Base-by-base conservation (phyloP, 2,888 invertebrate species). In the Tetramorium bicarinatum region DNA sequence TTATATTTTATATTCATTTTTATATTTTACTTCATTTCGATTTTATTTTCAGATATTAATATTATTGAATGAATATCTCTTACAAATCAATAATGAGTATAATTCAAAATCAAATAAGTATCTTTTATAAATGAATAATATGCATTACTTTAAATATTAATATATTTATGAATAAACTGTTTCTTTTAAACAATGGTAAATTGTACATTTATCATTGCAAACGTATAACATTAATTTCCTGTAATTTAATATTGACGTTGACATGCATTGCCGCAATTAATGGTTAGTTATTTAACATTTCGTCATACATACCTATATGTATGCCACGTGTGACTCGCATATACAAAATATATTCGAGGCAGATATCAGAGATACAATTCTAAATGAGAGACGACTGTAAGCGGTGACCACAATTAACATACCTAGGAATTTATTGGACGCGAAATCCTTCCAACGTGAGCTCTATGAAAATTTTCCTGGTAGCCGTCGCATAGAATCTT, bases 361-460 rank as follows among this genome's bases (percentile, higher is more conserved):
- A 21, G 21, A 77, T 41, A 66, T 2, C 25, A 15, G 52, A n/a
- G 25, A 29, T n/a, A 21, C n/a, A 59, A 25, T 71, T 79, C n/a
- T 54, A 29, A 4, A 44, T 21, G 21, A 15, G 15, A 2, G 0
- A 11, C 21, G 15, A 38, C 44, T 25, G 21, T 66, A 18, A 18
- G 25, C 15, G 8, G 9, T 34, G 29, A 47, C 18, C 44, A 9
- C 66, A 59, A 49, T 80, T 25, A 71, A 72, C 81, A 29, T 74
- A 82, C 82, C 87, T 83, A 80, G 29, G 9, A 59, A 61, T 82
- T 83, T 72, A 82, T 54, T 77, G 59, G 61, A 8, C 49, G 87
- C 6, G 49, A 83, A 80, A 29, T 79, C 41, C 72, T 38, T 47
- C 52, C 15, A 74, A 52, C 52, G 64, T 47, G 54, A 52, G 41